Base-by-base conservation (phyloP, 1,140 invertebrate species). In the Centruroides vittatus region DNA sequence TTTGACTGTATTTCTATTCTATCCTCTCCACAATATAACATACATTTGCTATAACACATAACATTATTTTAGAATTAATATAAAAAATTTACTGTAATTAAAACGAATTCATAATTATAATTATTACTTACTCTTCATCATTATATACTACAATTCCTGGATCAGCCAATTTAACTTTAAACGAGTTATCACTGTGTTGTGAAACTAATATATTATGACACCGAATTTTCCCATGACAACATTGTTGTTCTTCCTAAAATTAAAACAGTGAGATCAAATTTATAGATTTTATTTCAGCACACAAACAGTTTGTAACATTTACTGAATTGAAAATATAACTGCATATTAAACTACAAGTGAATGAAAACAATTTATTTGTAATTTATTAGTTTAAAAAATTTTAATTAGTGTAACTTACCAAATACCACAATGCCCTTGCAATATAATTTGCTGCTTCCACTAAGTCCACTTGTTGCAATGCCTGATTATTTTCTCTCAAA, bases 161-260 rank as follows among this genome's bases (percentile, higher is more conserved):
- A 75, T 92, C 88, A 9, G 81, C 78, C 12, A 93, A 76, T 75
- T 89, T 90, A 2, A 91, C 84, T 53, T 79, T 77, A 59, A 92
- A 84, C 47, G 79, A 76, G 63, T 80, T 81, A 50, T 80, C 79
- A 34, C 79, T 79, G 65, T 86, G 83, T 34, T 76, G 72, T 59
- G 81, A 78, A 10, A 93, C 84, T 61, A 89, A 76, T 49, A 93
- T 70, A 70, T 89, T 88, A n/a, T 82, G 78, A 73, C 88, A 92
- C 53, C 89, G 78, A 59, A 94, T 86, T 63, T 83, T 84, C n/a
- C 86, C 89, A 77, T 93, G 90, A 53, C 87, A 81, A 47, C 90
- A 79, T 46, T 81, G 80, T 64, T 85, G 83, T 70, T 90, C 86
- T 68, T 85, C 81, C 81, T 85, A 64, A 13, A 46, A 58, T 41